These are phyloP conservation scores for Athene noctua DNA, from an alignment of 2,113 vertebrate species.

Conservation along the genomic window DNA sequence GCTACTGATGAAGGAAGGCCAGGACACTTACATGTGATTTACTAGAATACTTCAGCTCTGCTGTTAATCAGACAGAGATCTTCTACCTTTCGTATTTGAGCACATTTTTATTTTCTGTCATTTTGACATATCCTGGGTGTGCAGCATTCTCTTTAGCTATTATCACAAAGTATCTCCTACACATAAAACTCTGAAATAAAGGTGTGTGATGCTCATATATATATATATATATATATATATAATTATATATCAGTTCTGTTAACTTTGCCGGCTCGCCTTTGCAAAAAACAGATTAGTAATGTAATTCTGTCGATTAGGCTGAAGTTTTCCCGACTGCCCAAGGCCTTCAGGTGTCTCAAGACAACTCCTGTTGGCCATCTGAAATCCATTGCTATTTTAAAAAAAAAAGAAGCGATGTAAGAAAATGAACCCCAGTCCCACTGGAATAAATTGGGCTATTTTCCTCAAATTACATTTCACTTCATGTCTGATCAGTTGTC, in stretches of 20 bases:
- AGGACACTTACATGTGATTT: neutral
- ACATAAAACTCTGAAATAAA: neutral
- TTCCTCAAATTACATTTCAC: neutral
- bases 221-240: neutral
- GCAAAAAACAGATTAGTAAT: neutral
- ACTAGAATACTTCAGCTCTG: neutral
- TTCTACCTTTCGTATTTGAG: neutral
- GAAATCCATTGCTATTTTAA: neutral
- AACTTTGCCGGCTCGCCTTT: neutral
- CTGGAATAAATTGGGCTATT: neutral
- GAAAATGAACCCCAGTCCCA: neutral
- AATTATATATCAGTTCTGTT: neutral
- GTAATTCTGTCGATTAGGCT: neutral
- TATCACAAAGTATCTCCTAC: neutral
- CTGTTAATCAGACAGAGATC: neutral
- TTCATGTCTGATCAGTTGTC: neutral
- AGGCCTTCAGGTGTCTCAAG: neutral
- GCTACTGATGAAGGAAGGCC: neutral
- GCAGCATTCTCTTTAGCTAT: neutral
- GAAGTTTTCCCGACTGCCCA: neutral
- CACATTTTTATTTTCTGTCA: slow-evolving; percentile 4
- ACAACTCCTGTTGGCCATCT: neutral
- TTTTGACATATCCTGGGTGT: slow-evolving; percentile 5
- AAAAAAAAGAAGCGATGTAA: neutral
- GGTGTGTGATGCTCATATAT: neutral